Conservation (phyloP, 1,140 invertebrate species). For the Stegodyphus mimosarum region DNA sequence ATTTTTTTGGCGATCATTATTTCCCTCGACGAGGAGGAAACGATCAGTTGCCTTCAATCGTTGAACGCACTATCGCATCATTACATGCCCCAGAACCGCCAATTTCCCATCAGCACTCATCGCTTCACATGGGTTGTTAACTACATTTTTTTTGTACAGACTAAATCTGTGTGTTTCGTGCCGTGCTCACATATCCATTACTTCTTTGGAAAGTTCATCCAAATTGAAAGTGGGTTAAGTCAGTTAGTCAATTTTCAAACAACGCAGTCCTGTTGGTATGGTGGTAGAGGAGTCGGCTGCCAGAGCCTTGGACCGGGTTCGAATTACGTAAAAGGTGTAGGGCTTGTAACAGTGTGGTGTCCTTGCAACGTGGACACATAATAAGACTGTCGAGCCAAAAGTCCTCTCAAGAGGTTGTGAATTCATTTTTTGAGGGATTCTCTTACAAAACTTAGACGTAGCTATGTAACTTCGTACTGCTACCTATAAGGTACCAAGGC, state of each 20-base stretch:
- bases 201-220: neutral
- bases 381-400: too few species aligned
- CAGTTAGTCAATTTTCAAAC: neutral
- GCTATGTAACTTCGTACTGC: too few species aligned
- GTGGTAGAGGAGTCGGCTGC: too few species aligned
- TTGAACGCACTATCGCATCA: constrained; percentile 32
- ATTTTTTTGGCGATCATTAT: constrained; percentile 15
- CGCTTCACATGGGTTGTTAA: constrained; percentile 43
- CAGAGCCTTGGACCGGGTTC: too few species aligned
- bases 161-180: constrained; percentile 38
- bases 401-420: too few species aligned
- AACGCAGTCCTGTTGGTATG: too few species aligned
- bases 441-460: too few species aligned
- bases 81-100: constrained; percentile 34
- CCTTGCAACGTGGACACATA: too few species aligned
- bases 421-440: too few species aligned
- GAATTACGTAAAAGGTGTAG: too few species aligned
- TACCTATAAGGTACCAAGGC: too few species aligned
- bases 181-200: constrained; percentile 14
- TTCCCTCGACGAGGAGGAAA: neutral
- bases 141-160: constrained; percentile 22
- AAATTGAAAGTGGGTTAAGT: neutral
- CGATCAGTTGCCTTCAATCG: constrained; percentile 12
- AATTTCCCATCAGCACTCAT: constrained; percentile 47
- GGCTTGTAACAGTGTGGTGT: too few species aligned